phyloP scores from a whole-genome alignment of 2,113 vertebrate genomes.

The Strigops habroptila region DNA sequence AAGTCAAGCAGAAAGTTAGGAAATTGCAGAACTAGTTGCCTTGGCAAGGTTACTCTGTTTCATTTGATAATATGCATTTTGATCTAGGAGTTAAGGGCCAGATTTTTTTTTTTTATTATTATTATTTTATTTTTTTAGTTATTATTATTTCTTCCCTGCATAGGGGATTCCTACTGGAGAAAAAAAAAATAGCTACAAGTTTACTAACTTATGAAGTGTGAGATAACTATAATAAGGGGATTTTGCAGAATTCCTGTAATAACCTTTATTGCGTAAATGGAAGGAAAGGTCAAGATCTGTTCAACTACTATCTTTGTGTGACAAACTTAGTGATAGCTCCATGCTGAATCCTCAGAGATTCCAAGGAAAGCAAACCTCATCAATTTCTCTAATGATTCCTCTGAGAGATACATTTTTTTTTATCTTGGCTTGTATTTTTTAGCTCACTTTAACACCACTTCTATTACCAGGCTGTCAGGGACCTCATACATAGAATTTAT shows the following conservation, averaged over 20 bases:
- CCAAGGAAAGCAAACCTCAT: constrained; percentile 71
- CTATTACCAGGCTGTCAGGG: constrained; percentile 65
- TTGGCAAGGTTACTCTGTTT: neutral
- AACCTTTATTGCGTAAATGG: constrained; percentile 6
- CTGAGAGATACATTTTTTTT: constrained; percentile 44
- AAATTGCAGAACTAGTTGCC: neutral
- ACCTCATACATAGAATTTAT: constrained; percentile 59
- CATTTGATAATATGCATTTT: neutral
- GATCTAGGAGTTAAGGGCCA: neutral
- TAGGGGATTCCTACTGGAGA: neutral
- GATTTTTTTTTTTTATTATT: neutral
- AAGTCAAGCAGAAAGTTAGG: neutral
- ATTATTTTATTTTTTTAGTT: rapidly evolving
- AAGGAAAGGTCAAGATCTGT: constrained; percentile 58
- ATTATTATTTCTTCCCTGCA: neutral
- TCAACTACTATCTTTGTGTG: constrained; percentile 37
- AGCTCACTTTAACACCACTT: constrained; percentile 67
- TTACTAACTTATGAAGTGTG: constrained; percentile 12
- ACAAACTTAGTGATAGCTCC: neutral
- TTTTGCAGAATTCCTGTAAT: neutral
- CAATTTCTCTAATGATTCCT: constrained; percentile 75
- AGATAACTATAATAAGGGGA: neutral
- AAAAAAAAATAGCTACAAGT: neutral
- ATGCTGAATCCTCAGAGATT: constrained; percentile 39
- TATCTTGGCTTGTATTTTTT: constrained; percentile 69